These are phyloP conservation scores for Pyralis farinalis DNA, from an alignment of 2,888 invertebrate genomes.

Conservation along the genomic window DNA sequence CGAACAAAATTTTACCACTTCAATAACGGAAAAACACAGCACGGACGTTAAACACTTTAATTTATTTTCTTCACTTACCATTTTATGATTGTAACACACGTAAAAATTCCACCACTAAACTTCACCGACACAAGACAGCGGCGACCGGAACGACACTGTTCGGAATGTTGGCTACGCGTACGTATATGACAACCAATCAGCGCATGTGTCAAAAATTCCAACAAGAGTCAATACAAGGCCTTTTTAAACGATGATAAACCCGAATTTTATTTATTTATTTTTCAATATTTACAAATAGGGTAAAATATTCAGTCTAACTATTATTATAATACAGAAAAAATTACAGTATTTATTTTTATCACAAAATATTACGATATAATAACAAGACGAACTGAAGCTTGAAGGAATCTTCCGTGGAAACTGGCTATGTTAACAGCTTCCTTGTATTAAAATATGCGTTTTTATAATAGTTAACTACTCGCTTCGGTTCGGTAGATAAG, in stretches of 20 bases:
- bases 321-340: no score
- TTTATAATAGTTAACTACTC: no score
- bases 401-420: no score
- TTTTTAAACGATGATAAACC: no score
- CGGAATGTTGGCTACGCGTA: constrained; percentile 69
- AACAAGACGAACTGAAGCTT: no score
- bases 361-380: no score
- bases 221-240: constrained; percentile 45
- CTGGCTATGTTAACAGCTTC: no score
- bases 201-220: constrained; percentile 74
- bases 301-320: no score
- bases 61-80: constrained; percentile 74
- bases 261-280: no score
- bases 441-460: no score
- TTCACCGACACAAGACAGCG: constrained; percentile 77
- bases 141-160: constrained; percentile 78
- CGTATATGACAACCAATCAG: constrained; percentile 62
- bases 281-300: no score
- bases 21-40: constrained; percentile 43
- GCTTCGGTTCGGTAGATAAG: constrained; percentile 41
- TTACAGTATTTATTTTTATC: no score
- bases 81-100: constrained; percentile 79
- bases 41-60: constrained; percentile 53
- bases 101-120: constrained; percentile 75
- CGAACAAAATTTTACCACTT: constrained; percentile 34